Base-by-base conservation (phyloP, 2,797 vertebrate genomes). In the Danio choprae region DNA sequence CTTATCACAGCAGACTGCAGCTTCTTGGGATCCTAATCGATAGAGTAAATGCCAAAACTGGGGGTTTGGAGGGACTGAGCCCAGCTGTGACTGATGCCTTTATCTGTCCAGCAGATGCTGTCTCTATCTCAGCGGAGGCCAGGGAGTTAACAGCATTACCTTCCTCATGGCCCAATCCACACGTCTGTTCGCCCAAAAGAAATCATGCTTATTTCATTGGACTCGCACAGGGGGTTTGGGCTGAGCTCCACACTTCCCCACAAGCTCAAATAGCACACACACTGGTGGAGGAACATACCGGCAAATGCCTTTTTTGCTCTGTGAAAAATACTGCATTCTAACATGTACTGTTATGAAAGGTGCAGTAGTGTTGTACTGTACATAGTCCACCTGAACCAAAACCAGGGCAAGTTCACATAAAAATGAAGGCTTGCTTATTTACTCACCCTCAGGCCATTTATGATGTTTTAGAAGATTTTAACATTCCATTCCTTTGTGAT, bases 41-140 rank as follows among this genome's bases (percentile, higher is more conserved):
- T 91, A 89, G 88, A 85, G 87, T 87, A 91, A 92, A 92, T 92
- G 91, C 92, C 91, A 92, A 88, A 81, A 88, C 84, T 77, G 70
- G 83, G 29, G 87, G 79, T 55, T 85, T 87, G 87, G 80, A 87
- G 65, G 68, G 72, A 71, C 80, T 79, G 76, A 79, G 76, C 76
- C 83, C 81, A 82, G 59, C 81, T 79, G 77, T 79, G 79, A 79
- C 81, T 81, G 80, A 79, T 78, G 83, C 76, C 80, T 84, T 84
- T 83, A 77, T 74, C 84, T 80, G 84, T 56, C 68, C 63, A 79
- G 80, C 83, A 84, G 75, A 84, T 82, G 84, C 74, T 81, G 65
- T 85, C 73, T 82, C 74, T 78, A 75, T 85, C 81, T 80, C 78
- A 65, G 68, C 9, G 38, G 81, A 82, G 81, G 68, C 81, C 77